These are phyloP conservation scores for Epirrhoe alternata DNA, from an alignment of 2,888 invertebrate species.

Conservation along the genomic window DNA sequence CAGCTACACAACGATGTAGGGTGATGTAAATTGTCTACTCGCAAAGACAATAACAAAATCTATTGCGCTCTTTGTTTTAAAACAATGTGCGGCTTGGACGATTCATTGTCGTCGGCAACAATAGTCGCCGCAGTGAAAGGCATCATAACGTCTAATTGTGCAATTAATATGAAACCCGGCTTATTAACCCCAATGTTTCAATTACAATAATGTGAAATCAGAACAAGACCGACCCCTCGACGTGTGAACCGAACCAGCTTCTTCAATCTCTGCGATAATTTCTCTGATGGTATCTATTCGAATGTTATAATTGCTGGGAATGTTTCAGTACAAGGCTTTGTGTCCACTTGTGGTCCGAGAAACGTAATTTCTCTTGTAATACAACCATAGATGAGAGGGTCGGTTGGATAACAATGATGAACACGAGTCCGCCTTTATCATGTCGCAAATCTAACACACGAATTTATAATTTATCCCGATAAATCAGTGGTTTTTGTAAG, in stretches of 20 bases:
- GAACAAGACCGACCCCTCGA: constrained; percentile 52
- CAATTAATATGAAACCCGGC: constrained; percentile 69
- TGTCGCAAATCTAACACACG: constrained; percentile 15
- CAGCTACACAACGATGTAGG: background rate
- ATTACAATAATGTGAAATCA: constrained; percentile 66
- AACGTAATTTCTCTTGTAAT: constrained; percentile 20
- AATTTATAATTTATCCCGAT: constrained; percentile 10
- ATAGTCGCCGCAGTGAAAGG: constrained; percentile 67
- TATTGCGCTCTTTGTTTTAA: constrained; percentile 34
- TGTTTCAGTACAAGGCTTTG: constrained; percentile 22
- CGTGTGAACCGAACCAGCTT: constrained; percentile 53
- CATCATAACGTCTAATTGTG: constrained; percentile 64
- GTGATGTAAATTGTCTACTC: constrained; percentile 2
- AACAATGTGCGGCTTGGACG: constrained; percentile 47
- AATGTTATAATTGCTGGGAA: constrained; percentile 36
- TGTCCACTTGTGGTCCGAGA: constrained; percentile 13
- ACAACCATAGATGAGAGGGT: constrained; percentile 17
- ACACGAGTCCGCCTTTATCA: constrained; percentile 23
- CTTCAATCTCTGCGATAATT: constrained; percentile 49
- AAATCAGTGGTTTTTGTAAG: background rate
- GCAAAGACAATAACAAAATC: constrained; percentile 35
- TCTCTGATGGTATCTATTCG: constrained; percentile 41
- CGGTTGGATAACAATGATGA: constrained; percentile 6
- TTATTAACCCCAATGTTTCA: constrained; percentile 68
- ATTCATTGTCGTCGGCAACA: constrained; percentile 58